A percentile compares a stretch with the other conserved stretches of the same genome.
phyloP scores from a whole-genome alignment of 2,113 vertebrate genomes.

The Syngnathoides biaculeatus region DNA sequence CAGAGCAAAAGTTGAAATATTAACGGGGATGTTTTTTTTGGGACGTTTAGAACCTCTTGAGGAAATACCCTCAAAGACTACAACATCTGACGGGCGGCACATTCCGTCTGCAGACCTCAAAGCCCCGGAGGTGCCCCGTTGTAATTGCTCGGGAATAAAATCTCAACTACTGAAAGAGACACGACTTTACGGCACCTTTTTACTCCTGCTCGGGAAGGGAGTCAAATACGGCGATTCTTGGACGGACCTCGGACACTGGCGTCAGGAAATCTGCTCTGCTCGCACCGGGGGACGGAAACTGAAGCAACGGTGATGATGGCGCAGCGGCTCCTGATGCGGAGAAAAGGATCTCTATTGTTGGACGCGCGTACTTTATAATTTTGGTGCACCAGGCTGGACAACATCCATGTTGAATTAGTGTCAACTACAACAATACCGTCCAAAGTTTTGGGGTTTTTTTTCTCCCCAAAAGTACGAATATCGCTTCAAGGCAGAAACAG shows the following conservation, averaged over 20 bases:
- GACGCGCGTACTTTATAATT: background rate
- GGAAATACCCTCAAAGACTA: conserved; percentile 52
- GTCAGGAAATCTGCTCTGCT: conserved; percentile 4
- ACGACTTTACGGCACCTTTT: background rate
- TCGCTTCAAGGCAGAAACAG: background rate
- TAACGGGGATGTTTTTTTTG: conserved; percentile 22
- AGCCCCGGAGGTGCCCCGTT: conserved; percentile 51
- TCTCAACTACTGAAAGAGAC: conserved; percentile 21
- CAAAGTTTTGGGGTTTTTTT: background rate
- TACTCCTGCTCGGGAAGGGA: conserved; percentile 7
- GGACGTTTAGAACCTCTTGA: conserved; percentile 19
- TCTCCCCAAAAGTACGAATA: background rate
- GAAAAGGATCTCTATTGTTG: background rate
- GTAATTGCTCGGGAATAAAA: conserved; percentile 60
- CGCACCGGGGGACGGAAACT: background rate
- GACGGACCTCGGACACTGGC: conserved; percentile 11
- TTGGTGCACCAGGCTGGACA: background rate
- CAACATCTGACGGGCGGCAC: conserved; percentile 41
- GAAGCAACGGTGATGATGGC: background rate
- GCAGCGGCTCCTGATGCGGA: background rate
- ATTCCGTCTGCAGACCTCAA: conserved; percentile 61
- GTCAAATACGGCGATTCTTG: conserved; percentile 19
- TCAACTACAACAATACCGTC: background rate
- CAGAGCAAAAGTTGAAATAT: conserved; percentile 1
- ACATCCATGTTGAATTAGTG: background rate